Conservation (phyloP, 2,888 invertebrate species). For the Amiota mariae region DNA sequence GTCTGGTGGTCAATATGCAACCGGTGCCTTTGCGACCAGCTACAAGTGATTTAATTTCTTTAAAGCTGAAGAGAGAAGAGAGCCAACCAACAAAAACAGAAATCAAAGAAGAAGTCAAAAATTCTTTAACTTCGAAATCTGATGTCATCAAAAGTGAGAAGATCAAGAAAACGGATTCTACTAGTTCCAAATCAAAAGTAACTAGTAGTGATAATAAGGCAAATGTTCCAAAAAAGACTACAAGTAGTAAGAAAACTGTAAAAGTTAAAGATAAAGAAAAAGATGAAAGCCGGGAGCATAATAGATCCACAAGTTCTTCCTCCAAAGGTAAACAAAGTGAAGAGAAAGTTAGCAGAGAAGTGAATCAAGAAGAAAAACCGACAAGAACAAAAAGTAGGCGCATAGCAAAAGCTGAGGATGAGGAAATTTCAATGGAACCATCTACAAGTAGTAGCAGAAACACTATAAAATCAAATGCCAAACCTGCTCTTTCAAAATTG, state of each 20-base stretch:
- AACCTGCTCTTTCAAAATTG: constrained; percentile 30
- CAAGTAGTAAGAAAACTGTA: neutral
- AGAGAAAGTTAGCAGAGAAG: neutral
- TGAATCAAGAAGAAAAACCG: constrained; percentile 13
- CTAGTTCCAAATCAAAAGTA: neutral
- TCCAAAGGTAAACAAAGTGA: neutral
- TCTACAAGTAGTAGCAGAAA: neutral
- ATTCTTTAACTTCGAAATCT: constrained; percentile 2
- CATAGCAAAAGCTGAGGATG: neutral
- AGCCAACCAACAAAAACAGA: constrained; percentile 27
- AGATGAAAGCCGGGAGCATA: neutral
- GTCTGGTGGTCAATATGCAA: constrained; percentile 87
- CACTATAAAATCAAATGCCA: neutral
- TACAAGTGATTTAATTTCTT: constrained; percentile 78
- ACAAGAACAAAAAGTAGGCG: neutral
- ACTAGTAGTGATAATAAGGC: too few species aligned
- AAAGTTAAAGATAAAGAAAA: too few species aligned
- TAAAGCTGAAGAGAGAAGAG: constrained; percentile 72
- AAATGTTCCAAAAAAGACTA: too few species aligned
- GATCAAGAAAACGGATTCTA: neutral
- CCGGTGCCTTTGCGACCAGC: constrained; percentile 83
- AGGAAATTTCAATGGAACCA: neutral
- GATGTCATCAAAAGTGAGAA: neutral
- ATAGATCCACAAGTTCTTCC: neutral
- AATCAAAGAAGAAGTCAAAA: constrained; percentile 29